Conservation (phyloP, 2,888 invertebrate genomes). For the Parelbella ahira region DNA sequence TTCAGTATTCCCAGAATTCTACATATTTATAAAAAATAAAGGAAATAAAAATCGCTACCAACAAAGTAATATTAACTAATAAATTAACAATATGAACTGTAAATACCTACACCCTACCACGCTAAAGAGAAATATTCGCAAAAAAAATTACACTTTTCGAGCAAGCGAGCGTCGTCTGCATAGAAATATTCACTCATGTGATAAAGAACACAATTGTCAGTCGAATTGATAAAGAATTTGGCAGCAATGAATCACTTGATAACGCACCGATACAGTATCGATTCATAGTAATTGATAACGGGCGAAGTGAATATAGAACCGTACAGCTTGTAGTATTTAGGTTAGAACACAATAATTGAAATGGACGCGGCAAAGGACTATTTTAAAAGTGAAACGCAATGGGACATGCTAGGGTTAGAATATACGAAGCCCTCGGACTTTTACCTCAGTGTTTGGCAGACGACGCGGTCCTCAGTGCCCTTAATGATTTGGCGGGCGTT, state of each 20-base stretch:
- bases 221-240: conserved; percentile 32
- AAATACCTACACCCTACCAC: too few species aligned
- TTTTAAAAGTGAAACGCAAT: conserved; percentile 54
- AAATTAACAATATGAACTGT: too few species aligned
- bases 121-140: too few species aligned
- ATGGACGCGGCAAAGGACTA: conserved; percentile 62
- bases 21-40: too few species aligned
- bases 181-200: too few species aligned
- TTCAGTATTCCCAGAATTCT: too few species aligned
- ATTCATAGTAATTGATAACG: conserved; percentile 28
- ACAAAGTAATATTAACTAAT: too few species aligned
- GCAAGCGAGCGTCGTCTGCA: too few species aligned
- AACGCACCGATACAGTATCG: conserved; percentile 33
- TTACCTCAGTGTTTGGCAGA: conserved; percentile 67
- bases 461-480: conserved; percentile 57
- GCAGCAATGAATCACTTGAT: conserved; percentile 39
- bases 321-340: conserved; percentile 1
- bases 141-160: too few species aligned
- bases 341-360: conserved; percentile 22
- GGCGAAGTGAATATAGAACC: conserved; percentile 19
- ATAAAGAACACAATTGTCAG: conserved; percentile 12
- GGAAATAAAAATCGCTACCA: too few species aligned
- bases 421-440: conserved; percentile 60
- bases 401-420: conserved; percentile 53
- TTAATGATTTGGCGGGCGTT: conserved; percentile 57